phyloP scores from a whole-genome alignment of 2,113 vertebrate species.

The Empidonax alnorum region DNA sequence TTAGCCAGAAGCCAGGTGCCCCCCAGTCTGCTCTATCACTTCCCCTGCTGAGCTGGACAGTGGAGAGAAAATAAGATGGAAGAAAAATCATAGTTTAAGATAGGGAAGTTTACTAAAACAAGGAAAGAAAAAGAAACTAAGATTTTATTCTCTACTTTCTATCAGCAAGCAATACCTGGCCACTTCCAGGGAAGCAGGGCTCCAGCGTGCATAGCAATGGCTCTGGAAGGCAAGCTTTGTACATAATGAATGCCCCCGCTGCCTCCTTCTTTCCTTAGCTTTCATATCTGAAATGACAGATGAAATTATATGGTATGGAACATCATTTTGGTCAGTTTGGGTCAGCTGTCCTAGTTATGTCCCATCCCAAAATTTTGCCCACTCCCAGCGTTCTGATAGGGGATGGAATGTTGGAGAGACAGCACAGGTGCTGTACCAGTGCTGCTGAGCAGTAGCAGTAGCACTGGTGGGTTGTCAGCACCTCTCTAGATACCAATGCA shows the following conservation, averaged over 20 bases:
- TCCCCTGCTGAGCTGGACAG: not conserved
- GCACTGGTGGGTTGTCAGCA: not conserved
- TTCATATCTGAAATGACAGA: not conserved
- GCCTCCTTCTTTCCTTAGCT: not conserved
- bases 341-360: not conserved
- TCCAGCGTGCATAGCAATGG: rapidly evolving
- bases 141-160: not conserved
- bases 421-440: rapidly evolving
- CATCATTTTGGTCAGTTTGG: not conserved
- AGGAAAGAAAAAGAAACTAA: not conserved
- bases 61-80: not conserved
- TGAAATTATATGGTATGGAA: too few relatives aligned
- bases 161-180: not conserved
- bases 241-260: not conserved
- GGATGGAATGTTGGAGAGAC: not conserved
- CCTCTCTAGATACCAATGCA: not conserved
- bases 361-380: not conserved
- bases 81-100: not conserved
- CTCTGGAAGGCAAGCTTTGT: not conserved
- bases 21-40: not conserved
- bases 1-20: not conserved
- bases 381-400: not conserved
- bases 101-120: not conserved
- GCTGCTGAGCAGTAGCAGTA: not conserved
- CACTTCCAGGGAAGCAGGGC: rapidly evolving